A percentile compares a stretch with the other conserved stretches of the same genome.
phyloP scores from a whole-genome alignment of 2,888 invertebrate species.

The Erpobdella octoculata region DNA sequence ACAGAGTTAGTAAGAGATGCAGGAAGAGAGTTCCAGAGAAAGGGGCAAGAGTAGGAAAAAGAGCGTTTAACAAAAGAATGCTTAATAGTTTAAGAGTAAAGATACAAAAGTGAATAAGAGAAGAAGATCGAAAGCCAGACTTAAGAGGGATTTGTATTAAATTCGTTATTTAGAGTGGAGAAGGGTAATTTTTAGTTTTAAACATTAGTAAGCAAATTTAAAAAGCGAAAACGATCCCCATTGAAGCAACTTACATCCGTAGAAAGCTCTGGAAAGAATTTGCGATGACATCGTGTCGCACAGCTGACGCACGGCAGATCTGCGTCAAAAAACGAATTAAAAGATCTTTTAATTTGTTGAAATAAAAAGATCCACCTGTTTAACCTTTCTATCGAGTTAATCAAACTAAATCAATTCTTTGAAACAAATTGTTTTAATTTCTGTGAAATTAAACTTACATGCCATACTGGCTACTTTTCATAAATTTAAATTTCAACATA shows the following conservation, averaged over 20 bases:
- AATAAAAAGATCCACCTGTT: no score
- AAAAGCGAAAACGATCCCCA: background rate
- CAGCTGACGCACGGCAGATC: constrained; percentile 62
- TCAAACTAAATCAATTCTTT: background rate
- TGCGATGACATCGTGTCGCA: constrained; percentile 90
- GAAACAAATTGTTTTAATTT: background rate
- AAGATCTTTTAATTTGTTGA: no score
- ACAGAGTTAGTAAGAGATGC: no score
- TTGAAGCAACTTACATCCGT: constrained; percentile 64
- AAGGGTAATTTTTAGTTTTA: no score
- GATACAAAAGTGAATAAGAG: background rate
- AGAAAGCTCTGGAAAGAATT: constrained; percentile 87
- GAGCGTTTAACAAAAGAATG: no score
- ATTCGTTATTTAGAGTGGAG: no score
- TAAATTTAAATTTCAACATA: background rate
- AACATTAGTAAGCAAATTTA: no score
- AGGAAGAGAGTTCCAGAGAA: no score
- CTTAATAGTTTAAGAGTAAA: background rate
- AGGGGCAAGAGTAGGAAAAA: no score
- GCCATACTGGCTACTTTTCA: background rate
- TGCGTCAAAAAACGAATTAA: constrained; percentile 11
- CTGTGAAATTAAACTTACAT: background rate
- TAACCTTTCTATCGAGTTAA: background rate
- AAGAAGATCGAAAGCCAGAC: no score
- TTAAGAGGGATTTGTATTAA: no score